Conservation (phyloP, 2,113 vertebrate species). For the Elephantulus edwardii region DNA sequence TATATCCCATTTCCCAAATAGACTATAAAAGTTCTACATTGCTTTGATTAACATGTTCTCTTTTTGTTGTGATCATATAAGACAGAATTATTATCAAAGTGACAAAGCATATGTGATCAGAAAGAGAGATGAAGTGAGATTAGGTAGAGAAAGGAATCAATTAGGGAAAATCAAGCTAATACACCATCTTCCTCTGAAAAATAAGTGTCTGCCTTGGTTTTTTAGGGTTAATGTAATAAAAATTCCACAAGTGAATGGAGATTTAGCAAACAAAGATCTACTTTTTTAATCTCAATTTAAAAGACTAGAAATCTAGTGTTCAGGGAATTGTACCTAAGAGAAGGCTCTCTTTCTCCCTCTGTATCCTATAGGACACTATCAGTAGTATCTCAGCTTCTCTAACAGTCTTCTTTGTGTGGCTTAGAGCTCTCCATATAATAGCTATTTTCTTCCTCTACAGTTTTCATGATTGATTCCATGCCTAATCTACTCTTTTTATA, state of each 20-base stretch:
- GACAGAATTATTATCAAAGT: not conserved
- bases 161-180: not conserved
- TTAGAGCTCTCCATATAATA: not conserved
- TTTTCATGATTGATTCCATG: not conserved
- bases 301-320: not conserved
- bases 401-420: not conserved
- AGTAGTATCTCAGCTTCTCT: not conserved
- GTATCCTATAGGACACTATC: not conserved
- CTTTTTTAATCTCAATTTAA: not conserved
- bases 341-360: not conserved
- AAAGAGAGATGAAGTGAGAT: not conserved
- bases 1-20: not conserved
- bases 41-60: not conserved
- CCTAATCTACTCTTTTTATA: not conserved
- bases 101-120: not conserved
- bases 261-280: not conserved
- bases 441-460: not conserved
- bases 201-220: not conserved
- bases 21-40: not conserved
- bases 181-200: not conserved
- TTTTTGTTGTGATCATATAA: not conserved
- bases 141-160: not conserved
- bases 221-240: not conserved
- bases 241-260: not conserved
- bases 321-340: not conserved